Evolutionary conservation across 2,888 invertebrate species (phyloP).

Genomic region (Phengaris alcon): DNA sequence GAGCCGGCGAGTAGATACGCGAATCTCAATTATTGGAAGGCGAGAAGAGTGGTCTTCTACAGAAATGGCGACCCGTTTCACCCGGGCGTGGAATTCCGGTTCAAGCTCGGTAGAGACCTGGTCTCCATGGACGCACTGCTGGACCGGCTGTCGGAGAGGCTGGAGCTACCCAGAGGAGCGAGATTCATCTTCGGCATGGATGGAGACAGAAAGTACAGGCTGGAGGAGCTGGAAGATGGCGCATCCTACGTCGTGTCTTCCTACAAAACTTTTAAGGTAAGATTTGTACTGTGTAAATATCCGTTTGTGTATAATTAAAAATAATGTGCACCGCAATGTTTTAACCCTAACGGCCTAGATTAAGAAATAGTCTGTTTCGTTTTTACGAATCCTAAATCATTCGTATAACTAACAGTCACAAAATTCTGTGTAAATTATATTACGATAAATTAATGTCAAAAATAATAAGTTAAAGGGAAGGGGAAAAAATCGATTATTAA

Average conservation of each 20-base stretch:
- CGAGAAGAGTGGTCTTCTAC: slow-evolving; percentile 92
- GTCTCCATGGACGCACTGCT: slow-evolving; percentile 90
- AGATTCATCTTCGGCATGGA: slow-evolving; percentile 95
- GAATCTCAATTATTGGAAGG: slow-evolving; percentile 92
- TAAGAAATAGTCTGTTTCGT: background rate
- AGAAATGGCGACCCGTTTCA: slow-evolving; percentile 96
- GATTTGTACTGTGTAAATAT: slow-evolving; percentile 30
- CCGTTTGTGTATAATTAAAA: slow-evolving; percentile 15
- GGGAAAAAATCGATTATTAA: no score
- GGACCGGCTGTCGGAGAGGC: slow-evolving; percentile 91
- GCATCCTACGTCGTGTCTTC: slow-evolving; percentile 95
- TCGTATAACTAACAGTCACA: background rate
- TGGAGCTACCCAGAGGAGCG: slow-evolving; percentile 93
- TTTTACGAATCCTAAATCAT: background rate
- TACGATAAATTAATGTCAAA: background rate
- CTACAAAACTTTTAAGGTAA: slow-evolving; percentile 93
- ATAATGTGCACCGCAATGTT: slow-evolving; percentile 19
- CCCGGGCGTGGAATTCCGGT: slow-evolving; percentile 90
- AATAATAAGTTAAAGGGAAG: background rate
- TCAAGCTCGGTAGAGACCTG: slow-evolving; percentile 93
- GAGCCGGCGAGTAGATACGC: slow-evolving; percentile 83
- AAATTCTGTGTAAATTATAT: background rate
- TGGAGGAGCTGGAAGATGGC: slow-evolving; percentile 94
- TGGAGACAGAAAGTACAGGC: slow-evolving; percentile 89
- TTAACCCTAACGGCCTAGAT: slow-evolving; percentile 18